Conservation (phyloP, 2,113 vertebrate species). For the Neolamprologus sp. region DNA sequence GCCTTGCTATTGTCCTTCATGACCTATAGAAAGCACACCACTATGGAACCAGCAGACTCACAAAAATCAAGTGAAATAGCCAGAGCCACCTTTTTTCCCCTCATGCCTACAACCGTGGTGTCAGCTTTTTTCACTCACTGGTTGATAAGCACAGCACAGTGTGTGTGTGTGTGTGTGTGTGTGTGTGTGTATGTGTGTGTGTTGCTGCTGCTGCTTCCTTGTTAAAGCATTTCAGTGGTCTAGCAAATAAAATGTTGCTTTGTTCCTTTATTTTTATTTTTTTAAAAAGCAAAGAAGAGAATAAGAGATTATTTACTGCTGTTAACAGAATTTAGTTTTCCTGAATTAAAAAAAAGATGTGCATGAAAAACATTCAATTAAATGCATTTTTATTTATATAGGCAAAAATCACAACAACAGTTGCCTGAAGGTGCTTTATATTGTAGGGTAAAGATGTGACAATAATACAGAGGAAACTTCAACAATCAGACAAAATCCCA, state of each 20-base stretch:
- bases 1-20: slow-evolving; percentile 76
- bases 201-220: background rate
- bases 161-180: background rate
- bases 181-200: background rate
- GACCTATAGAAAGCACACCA: slow-evolving; percentile 74
- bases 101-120: background rate
- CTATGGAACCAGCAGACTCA: slow-evolving; percentile 52
- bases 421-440: background rate
- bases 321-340: background rate
- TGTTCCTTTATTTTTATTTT: background rate
- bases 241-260: background rate
- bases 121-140: slow-evolving; percentile 58
- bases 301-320: background rate
- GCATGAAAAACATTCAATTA: background rate
- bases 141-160: slow-evolving; percentile 10
- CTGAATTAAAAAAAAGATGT: background rate
- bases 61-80: slow-evolving; percentile 67
- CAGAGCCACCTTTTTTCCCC: slow-evolving; percentile 53
- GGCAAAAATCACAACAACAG: background rate
- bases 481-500: background rate
- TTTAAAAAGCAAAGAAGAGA: background rate
- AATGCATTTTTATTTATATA: background rate
- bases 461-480: background rate
- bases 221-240: background rate
- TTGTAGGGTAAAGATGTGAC: background rate